Conservation (phyloP, 30 jellyfish, hydroid and myxozoan genomes). For the Chrysaora quinquecirrha region DNA sequence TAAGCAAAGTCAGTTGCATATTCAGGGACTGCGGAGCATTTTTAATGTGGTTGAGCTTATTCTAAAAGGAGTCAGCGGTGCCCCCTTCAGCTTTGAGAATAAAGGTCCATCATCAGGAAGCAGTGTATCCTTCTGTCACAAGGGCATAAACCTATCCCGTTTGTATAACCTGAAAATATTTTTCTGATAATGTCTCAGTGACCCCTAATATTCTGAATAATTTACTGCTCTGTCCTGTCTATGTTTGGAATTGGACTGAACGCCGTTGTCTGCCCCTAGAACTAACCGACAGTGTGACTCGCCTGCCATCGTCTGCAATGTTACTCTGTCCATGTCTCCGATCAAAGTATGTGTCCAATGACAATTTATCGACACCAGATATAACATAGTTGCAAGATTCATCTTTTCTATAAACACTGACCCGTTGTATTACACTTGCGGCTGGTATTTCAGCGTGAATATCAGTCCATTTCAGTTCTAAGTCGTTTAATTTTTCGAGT, state of each 20-base stretch:
- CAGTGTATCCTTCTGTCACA: too few relatives aligned
- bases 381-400: background rate
- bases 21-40: too few relatives aligned
- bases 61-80: too few relatives aligned
- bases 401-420: background rate
- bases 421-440: constrained; percentile 28
- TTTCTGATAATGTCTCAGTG: too few relatives aligned
- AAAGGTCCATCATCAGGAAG: too few relatives aligned
- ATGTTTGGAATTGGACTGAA: background rate
- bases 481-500: constrained; percentile 15
- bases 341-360: background rate
- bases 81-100: too few relatives aligned
- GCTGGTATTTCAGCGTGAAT: constrained; percentile 40
- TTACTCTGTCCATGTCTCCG: background rate
- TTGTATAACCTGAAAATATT: too few relatives aligned
- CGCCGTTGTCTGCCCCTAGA: background rate
- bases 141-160: too few relatives aligned
- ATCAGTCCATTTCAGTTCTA: constrained; percentile 28
- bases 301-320: background rate
- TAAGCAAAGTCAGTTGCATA: too few relatives aligned
- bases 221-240: too few relatives aligned
- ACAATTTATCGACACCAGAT: background rate
- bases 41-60: too few relatives aligned
- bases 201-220: too few relatives aligned
- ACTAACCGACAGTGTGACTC: background rate